These are phyloP conservation scores for Mythimna lalbum DNA, from an alignment of 2,888 invertebrate species.

Conservation along the genomic window DNA sequence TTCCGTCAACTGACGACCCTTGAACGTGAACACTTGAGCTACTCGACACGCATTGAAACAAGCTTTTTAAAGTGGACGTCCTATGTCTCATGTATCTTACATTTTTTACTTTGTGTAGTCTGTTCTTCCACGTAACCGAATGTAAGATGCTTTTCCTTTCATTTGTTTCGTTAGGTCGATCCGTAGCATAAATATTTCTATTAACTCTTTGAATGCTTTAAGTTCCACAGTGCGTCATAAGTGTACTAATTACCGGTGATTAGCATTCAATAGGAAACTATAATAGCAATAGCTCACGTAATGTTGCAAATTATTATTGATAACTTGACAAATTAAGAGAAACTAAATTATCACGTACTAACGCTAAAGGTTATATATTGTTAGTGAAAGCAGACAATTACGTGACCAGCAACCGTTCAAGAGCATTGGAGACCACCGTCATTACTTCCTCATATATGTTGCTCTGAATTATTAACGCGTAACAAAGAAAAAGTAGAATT, in stretches of 20 bases:
- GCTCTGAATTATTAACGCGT: slow-evolving; percentile 10
- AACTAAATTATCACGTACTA: slow-evolving; percentile 59
- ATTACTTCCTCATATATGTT: slow-evolving; percentile 72
- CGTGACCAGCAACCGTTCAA: slow-evolving; percentile 73
- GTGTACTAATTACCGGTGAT: too few species aligned
- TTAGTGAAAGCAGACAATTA: slow-evolving; percentile 73
- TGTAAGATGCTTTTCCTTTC: neutral
- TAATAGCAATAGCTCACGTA: slow-evolving; percentile 39
- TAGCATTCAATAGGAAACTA: too few species aligned
- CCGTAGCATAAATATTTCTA: neutral
- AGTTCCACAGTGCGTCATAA: too few species aligned
- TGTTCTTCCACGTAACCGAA: neutral
- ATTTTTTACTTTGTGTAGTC: slow-evolving; percentile 1
- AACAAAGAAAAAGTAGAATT: slow-evolving; percentile 17
- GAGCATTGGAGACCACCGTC: slow-evolving; percentile 67
- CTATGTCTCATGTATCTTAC: neutral
- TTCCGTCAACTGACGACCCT: slow-evolving; percentile 24
- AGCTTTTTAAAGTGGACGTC: slow-evolving; percentile 26
- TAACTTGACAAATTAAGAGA: slow-evolving; percentile 42
- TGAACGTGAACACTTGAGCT: slow-evolving; percentile 27
- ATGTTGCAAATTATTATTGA: slow-evolving; percentile 21
- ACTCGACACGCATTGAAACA: slow-evolving; percentile 42
- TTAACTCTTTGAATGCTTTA: too few species aligned
- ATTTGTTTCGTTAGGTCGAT: neutral
- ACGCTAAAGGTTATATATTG: slow-evolving; percentile 53